phyloP scores from a whole-genome alignment of 2,797 vertebrate species.

The Tachyglossus aculeatus region DNA sequence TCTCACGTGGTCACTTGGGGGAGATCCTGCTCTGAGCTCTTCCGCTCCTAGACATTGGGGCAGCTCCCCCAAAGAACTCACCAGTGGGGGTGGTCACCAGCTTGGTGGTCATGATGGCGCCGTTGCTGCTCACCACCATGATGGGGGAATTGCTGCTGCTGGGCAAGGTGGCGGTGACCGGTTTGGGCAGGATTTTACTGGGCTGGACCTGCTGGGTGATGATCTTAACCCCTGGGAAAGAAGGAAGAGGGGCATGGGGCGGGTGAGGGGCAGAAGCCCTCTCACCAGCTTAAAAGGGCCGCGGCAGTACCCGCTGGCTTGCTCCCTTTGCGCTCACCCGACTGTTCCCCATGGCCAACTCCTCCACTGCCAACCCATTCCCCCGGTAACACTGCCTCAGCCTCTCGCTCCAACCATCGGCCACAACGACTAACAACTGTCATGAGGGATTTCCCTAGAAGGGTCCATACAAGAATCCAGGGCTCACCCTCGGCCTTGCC shows the following conservation, averaged over 20 bases:
- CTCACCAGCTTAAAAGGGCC: not conserved
- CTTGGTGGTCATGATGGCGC: conserved; percentile 97
- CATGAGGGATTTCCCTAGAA: no score
- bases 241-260: conserved; percentile 48
- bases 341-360: conserved; percentile 36
- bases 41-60: no score
- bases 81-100: conserved; percentile 94
- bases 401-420: no score
- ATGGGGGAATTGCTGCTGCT: conserved; percentile 95
- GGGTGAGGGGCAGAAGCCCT: not conserved
- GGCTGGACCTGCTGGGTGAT: conserved; percentile 99
- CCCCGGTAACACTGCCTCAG: not conserved
- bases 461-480: no score
- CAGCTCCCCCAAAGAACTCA: conserved; percentile 71
- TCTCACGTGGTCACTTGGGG: no score
- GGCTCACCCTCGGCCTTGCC: no score
- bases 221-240: conserved; percentile 93
- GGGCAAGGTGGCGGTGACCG: conserved; percentile 87
- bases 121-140: conserved; percentile 99
- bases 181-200: conserved; percentile 98
- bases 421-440: no score
- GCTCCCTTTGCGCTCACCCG: conserved; percentile 38
- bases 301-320: conserved; percentile 7
- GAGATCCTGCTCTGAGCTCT: no score
- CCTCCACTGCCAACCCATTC: not conserved